phyloP scores from a whole-genome alignment of 2,797 vertebrate genomes.

The Kryptolebias ocellatus region DNA sequence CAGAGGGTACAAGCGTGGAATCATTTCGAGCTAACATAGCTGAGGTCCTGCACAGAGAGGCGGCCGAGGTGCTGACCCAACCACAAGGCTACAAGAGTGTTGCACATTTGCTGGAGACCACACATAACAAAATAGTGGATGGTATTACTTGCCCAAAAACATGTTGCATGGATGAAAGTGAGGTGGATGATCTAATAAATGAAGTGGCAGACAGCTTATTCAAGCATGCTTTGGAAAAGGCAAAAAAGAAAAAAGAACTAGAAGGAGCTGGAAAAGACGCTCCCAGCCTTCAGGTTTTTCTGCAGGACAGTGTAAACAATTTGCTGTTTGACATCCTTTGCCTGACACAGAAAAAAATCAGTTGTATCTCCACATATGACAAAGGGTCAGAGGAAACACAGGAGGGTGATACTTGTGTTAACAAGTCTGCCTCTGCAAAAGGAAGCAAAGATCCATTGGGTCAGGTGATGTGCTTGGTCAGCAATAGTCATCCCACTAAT shows the following conservation, averaged over 20 bases:
- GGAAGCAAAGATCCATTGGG: slow-evolving; percentile 63
- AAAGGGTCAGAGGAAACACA: slow-evolving; percentile 72
- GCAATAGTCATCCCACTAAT: slow-evolving; percentile 55
- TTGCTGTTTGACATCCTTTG: slow-evolving; percentile 89
- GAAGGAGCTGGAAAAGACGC: slow-evolving; percentile 72
- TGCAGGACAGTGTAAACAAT: slow-evolving; percentile 86
- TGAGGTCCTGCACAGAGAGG: slow-evolving; percentile 88
- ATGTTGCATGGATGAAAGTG: slow-evolving; percentile 76
- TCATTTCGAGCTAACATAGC: slow-evolving; percentile 87
- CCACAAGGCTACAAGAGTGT: slow-evolving; percentile 84
- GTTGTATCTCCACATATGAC: slow-evolving; percentile 78
- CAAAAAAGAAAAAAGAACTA: slow-evolving; percentile 82
- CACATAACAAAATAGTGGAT: slow-evolving; percentile 87
- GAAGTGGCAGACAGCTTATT: slow-evolving; percentile 89
- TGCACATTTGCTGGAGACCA: slow-evolving; percentile 87
- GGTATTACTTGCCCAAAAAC: slow-evolving; percentile 84
- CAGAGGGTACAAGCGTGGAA: slow-evolving; percentile 83
- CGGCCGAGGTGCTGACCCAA: slow-evolving; percentile 84
- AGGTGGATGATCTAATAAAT: slow-evolving; percentile 87
- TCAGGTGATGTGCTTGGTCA: slow-evolving; percentile 60
- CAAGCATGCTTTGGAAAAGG: slow-evolving; percentile 89
- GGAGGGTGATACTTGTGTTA: slow-evolving; percentile 59
- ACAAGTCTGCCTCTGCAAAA: slow-evolving; percentile 56
- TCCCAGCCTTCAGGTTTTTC: slow-evolving; percentile 75
- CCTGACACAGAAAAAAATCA: slow-evolving; percentile 90